These are phyloP conservation scores for Gortyna flavago DNA, from an alignment of 2,888 invertebrate species.

Conservation along the genomic window DNA sequence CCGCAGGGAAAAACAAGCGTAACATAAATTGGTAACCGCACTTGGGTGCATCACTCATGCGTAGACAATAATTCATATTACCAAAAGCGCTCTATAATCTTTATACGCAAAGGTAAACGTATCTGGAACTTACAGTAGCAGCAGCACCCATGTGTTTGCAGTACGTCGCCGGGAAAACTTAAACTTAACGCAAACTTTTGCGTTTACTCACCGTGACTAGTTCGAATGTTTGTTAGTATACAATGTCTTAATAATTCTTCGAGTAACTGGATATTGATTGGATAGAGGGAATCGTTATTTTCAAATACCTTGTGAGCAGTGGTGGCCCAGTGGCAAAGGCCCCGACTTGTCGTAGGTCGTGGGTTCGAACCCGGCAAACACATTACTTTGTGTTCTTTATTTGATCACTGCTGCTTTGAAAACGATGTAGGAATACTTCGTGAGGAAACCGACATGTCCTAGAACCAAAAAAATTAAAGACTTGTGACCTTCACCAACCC, in stretches of 20 bases:
- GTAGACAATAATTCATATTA: neutral
- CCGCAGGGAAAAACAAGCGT: neutral
- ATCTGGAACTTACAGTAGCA: constrained; percentile 21
- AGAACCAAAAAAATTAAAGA: neutral
- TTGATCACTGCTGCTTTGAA: neutral
- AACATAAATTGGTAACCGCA: neutral
- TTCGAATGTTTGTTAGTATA: constrained; percentile 5
- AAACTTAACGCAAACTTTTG: constrained; percentile 49
- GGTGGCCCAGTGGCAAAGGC: too few species aligned
- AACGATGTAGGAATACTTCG: neutral
- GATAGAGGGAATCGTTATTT: neutral
- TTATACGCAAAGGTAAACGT: constrained; percentile 14
- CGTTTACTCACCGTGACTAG: constrained; percentile 38
- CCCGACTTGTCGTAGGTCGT: neutral
- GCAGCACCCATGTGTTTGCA: constrained; percentile 37
- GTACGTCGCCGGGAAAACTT: constrained; percentile 41
- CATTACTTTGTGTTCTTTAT: neutral
- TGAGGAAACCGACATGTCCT: neutral
- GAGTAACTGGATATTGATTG: neutral
- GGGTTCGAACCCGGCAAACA: neutral
- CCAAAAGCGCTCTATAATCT: neutral
- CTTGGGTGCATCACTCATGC: neutral
- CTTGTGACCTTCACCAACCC: neutral
- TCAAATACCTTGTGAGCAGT: too few species aligned
- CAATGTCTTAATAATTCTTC: constrained; percentile 23